Percentiles rank a stretch among this genome's conserved stretches.
These are phyloP conservation scores for Dipodomys ordii DNA, from an alignment of 2,113 vertebrate species.

Conservation along the genomic window DNA sequence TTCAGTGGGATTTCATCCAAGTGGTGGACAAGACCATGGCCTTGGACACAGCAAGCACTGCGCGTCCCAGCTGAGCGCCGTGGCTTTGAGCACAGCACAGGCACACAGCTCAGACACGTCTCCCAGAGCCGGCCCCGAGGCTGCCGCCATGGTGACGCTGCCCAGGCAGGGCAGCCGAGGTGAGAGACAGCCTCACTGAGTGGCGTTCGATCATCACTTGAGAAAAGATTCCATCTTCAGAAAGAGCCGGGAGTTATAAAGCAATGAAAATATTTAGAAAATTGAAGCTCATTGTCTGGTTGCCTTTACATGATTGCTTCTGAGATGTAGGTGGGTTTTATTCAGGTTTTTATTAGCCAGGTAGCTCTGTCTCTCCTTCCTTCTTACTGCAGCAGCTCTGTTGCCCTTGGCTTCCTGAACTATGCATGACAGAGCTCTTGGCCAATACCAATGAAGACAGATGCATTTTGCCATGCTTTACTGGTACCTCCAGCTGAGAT, in stretches of 20 bases:
- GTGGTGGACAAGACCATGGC: neutral
- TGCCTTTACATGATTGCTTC: neutral
- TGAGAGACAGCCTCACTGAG: neutral
- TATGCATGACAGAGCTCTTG: accelerated
- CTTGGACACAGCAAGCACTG: neutral
- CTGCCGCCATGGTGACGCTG: accelerated
- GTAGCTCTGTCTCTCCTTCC: neutral
- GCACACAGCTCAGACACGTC: no score
- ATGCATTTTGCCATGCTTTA: accelerated
- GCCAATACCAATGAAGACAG: accelerated
- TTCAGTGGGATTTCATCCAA: constrained; percentile 62
- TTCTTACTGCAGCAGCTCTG: no score
- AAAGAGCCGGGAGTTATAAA: neutral
- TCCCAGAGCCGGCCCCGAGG: no score
- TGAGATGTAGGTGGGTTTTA: neutral
- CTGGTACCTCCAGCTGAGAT: neutral
- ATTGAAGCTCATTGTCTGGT: neutral
- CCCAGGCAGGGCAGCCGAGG: neutral
- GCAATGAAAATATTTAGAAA: neutral
- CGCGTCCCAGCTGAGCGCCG: no score
- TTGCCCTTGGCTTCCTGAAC: neutral
- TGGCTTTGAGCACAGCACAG: no score
- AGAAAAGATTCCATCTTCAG: neutral
- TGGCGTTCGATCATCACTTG: neutral
- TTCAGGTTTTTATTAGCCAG: neutral